Evolutionary conservation across 2,888 invertebrate genomes (phyloP).

Genomic region (Suillia variegata): DNA sequence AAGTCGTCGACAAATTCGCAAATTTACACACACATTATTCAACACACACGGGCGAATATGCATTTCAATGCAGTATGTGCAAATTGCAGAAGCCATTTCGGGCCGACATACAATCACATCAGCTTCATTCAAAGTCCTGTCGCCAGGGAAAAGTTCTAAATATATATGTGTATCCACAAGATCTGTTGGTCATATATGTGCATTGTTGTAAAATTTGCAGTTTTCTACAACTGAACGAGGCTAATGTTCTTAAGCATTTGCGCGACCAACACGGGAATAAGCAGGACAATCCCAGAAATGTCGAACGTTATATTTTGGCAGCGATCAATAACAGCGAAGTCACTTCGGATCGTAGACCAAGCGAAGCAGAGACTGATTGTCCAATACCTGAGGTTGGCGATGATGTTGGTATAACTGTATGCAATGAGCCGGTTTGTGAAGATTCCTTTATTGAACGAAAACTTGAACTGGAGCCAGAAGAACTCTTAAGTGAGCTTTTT

Average conservation of each 20-base stretch:
- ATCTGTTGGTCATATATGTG: constrained; percentile 37
- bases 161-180: constrained; percentile 36
- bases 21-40: constrained; percentile 41
- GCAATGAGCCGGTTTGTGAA: constrained; percentile 26
- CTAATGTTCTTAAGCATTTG: constrained; percentile 41
- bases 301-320: constrained; percentile 36
- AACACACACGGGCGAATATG: constrained; percentile 43
- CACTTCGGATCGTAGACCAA: constrained; percentile 18
- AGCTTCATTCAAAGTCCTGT: constrained; percentile 33
- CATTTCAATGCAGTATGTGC: constrained; percentile 37
- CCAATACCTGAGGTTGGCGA: neutral
- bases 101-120: constrained; percentile 36
- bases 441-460: constrained; percentile 10
- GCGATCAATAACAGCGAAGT: constrained; percentile 32
- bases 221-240: constrained; percentile 44
- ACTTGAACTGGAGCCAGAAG: neutral
- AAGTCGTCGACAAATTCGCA: constrained; percentile 32
- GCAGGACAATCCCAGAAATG: constrained; percentile 23
- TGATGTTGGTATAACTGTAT: constrained; percentile 27
- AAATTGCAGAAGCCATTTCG: constrained; percentile 35
- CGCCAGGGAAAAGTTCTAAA: constrained; percentile 30
- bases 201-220: constrained; percentile 39
- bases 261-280: constrained; percentile 36
- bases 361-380: too few relatives aligned
- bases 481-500: neutral